Evolutionary conservation across 2,113 vertebrate species (phyloP).

Genomic region (Piaya cayana): DNA sequence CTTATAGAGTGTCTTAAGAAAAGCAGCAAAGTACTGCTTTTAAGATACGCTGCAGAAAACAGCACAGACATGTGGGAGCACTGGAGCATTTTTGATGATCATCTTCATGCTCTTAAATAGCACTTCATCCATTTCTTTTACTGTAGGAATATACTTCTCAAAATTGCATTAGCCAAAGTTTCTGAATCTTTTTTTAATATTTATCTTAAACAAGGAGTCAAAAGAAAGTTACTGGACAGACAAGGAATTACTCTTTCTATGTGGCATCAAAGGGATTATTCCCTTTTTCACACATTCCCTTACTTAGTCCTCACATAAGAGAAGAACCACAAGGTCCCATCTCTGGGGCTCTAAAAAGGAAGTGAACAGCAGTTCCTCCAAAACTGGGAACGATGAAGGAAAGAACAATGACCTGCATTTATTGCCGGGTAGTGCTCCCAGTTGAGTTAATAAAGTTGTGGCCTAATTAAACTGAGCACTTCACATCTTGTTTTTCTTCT

Average conservation of each 20-base stretch:
- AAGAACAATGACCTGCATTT: constrained; percentile 69
- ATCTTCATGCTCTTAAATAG: neutral
- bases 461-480: constrained; percentile 70
- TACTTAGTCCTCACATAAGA: neutral
- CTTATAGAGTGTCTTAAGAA: neutral
- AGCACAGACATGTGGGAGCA: neutral
- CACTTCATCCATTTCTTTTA: neutral
- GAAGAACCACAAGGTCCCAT: constrained; percentile 5
- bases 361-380: constrained; percentile 17
- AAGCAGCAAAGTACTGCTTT: neutral
- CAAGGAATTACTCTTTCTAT: neutral
- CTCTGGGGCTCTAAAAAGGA: neutral
- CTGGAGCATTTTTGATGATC: neutral
- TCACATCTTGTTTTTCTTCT: constrained; percentile 72
- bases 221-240: neutral
- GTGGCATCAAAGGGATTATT: neutral
- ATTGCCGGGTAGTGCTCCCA: constrained; percentile 49
- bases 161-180: neutral
- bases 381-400: neutral
- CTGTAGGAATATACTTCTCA: neutral
- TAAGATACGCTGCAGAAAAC: neutral
- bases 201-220: neutral
- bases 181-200: neutral
- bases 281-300: neutral
- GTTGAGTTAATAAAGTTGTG: constrained; percentile 70